These are phyloP conservation scores for Cynoglossus semilaevis DNA, from an alignment of 2,113 vertebrate species.

Conservation along the genomic window DNA sequence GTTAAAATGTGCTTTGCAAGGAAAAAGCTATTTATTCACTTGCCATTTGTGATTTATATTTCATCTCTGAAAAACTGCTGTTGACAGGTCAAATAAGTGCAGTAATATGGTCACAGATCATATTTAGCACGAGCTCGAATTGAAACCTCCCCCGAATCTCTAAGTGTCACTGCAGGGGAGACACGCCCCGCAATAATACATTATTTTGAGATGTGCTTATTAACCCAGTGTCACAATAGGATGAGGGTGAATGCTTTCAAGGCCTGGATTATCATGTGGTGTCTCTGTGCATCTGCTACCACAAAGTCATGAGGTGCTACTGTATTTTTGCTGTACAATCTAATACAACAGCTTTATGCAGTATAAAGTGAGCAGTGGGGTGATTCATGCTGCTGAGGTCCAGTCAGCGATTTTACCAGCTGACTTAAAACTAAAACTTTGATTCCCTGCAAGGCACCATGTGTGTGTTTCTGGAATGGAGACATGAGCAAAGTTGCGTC, in stretches of 20 bases:
- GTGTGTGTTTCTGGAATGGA: neutral
- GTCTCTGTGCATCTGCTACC: conserved; percentile 3
- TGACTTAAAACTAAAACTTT: conserved; percentile 27
- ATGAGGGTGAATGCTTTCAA: conserved; percentile 16
- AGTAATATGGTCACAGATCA: conserved; percentile 36
- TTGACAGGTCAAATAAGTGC: no score
- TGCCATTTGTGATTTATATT: no score
- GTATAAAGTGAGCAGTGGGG: neutral
- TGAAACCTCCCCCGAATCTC: conserved; percentile 24
- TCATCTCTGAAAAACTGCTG: no score
- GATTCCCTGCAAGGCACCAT: neutral
- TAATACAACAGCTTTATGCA: neutral
- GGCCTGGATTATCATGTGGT: conserved; percentile 6
- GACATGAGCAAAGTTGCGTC: no score
- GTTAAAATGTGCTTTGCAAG: no score
- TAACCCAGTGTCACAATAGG: conserved; percentile 57
- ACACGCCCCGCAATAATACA: conserved; percentile 51
- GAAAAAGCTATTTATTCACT: no score
- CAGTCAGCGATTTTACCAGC: conserved; percentile 29
- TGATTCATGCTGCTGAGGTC: conserved; percentile 20
- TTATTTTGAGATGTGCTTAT: conserved; percentile 68
- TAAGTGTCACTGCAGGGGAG: conserved; percentile 53
- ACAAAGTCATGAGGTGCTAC: neutral
- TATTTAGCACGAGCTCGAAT: conserved; percentile 46
- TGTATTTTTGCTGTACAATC: conserved; percentile 9